A percentile compares a stretch with the other conserved stretches of the same genome.
Evolutionary conservation across 2,888 invertebrate species (phyloP).

Genomic region (Troglohyphantes excavatus): DNA sequence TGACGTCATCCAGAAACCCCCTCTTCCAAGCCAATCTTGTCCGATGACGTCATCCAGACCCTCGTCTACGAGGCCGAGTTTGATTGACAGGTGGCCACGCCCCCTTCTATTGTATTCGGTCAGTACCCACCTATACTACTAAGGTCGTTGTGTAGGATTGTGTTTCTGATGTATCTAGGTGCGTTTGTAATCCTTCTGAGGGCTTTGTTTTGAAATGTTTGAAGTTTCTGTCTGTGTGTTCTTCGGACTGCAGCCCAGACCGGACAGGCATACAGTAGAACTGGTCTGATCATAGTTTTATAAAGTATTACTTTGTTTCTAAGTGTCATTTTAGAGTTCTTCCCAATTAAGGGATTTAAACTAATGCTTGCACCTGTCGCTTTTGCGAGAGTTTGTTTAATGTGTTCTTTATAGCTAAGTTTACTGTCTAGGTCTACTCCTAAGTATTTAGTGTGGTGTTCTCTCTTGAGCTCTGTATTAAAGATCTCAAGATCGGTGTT

Average conservation of each 20-base stretch:
- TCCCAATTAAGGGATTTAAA: not conserved
- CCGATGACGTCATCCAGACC: too few species aligned
- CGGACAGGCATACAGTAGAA: not conserved
- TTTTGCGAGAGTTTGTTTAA: not conserved
- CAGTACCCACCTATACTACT: too few species aligned
- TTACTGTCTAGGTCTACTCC: not conserved
- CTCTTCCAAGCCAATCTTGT: too few species aligned
- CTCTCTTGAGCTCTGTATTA: not conserved
- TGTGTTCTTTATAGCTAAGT: not conserved
- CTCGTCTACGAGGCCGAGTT: too few species aligned
- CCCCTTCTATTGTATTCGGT: too few species aligned
- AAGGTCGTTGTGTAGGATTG: not conserved
- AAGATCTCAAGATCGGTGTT: not conserved
- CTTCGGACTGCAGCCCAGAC: not conserved
- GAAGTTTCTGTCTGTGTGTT: not conserved
- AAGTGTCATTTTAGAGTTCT: not conserved
- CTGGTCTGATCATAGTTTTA: not conserved
- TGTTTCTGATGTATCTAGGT: not conserved
- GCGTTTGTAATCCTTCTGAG: not conserved
- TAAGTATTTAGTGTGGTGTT: not conserved
- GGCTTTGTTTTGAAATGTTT: not conserved
- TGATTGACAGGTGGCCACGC: too few species aligned
- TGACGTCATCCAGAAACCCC: too few species aligned
- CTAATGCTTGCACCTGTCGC: not conserved
- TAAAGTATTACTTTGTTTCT: not conserved